Percentiles rank a stretch among this genome's conserved stretches.
Conservation (phyloP, 2,113 vertebrate genomes). For the Drymodes brunneopygia region DNA sequence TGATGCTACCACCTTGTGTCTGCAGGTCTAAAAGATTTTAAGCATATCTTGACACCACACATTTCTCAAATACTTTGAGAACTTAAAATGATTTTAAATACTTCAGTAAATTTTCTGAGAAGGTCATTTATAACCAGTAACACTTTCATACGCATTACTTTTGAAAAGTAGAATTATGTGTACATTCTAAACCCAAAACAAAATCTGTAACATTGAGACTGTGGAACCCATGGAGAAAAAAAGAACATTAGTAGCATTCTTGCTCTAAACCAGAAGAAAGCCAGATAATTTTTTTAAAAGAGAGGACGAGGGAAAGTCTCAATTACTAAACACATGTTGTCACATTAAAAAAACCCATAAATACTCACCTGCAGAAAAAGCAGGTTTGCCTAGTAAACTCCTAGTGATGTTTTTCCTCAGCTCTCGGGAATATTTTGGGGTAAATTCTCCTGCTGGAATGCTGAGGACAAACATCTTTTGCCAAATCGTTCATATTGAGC, state of each 20-base stretch:
- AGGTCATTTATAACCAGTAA: not conserved
- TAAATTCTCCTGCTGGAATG: not conserved
- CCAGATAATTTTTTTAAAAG: not conserved
- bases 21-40: constrained; percentile 7
- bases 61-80: not conserved
- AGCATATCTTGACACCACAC: not conserved
- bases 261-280: not conserved
- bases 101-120: not conserved
- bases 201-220: not conserved
- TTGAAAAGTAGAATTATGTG: not conserved
- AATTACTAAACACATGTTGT: not conserved
- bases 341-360: not conserved
- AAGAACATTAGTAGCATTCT: not conserved
- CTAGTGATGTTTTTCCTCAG: not conserved
- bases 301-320: not conserved
- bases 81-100: not conserved
- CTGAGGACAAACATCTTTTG: not conserved
- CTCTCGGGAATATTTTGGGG: not conserved
- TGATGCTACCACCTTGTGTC: constrained; percentile 61
- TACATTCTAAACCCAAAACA: not conserved
- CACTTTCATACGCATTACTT: not conserved
- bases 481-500: not conserved
- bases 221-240: not conserved
- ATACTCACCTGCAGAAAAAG: not conserved
- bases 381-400: not conserved